Evolutionary conservation across 2,113 vertebrate species (phyloP), one percentile per base, ranked within the genome.

Genomic region (Eudorcas thomsonii): DNA sequence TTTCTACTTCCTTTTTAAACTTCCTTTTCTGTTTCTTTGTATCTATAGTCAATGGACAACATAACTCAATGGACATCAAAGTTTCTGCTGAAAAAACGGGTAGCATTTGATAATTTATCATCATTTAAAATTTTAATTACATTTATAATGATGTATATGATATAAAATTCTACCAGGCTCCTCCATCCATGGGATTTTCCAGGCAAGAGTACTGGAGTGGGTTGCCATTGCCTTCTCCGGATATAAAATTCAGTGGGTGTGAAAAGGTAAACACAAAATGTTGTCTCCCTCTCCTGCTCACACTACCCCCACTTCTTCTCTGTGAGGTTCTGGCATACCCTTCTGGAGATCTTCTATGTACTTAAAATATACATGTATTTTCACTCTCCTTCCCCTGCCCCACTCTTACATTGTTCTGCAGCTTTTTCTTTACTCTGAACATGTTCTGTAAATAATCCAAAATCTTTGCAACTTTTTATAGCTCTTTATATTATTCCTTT

Each of bases 1-100:
- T 74, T 74, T 3, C 67, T 74, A 74, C 60, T 96, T 97, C 96
- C 87, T 93, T 82, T 89, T 91, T 33, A 64, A 96, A 97, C 43
- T 95, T 86, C 64, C 67, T 45, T 60, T 39, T 54, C 19, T 81
- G 48, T 62, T 54, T 26, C 10, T 74, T 97, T 93, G 45, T 60
- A 8, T 26, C 14, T 54, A 45, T 0, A 83, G 50, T 52, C 78
- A 71, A 71, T 30, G 60, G 28, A 30, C 13, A 39, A 26, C 28
- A 19, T 50, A 82, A 67, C 7, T 92, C 48, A 88, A 25, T 60
- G 30, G 13, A 81, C n/a, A 88, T 21, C n/a, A 39, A 57, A 52
- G 7, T 89, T 83, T 87, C 36, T 96, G 57, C n/a, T 62, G 50
- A 62, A 94, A 81, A 85, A 50, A 74, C 7, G 10, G 8, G 25